Evolutionary conservation across 1,140 invertebrate genomes (phyloP).

Genomic region (Plectrocnemia conspersa): DNA sequence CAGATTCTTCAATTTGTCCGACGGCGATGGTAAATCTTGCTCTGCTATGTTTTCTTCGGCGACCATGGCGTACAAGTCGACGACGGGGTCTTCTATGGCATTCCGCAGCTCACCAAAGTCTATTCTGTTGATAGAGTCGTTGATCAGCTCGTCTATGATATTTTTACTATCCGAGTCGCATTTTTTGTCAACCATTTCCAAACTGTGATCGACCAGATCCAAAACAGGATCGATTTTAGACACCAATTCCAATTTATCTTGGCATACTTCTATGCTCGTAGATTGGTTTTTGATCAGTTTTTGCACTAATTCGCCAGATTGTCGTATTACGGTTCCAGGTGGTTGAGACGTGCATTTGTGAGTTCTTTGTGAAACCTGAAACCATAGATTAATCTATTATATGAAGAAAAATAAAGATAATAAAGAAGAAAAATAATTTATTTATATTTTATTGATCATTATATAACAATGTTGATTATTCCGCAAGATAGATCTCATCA

Average conservation of each 20-base stretch:
- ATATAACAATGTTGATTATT: no score
- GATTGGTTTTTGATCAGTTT: constrained; percentile 41
- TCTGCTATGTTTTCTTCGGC: constrained; percentile 32
- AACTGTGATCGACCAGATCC: not conserved
- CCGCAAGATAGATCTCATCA: no score
- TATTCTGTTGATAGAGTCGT: constrained; percentile 44
- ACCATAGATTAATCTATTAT: constrained; percentile 21
- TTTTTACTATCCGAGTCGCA: constrained; percentile 15
- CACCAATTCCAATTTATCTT: not conserved
- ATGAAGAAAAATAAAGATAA: not conserved
- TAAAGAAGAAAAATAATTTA: not conserved
- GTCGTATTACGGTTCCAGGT: constrained; percentile 51
- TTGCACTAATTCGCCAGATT: constrained; percentile 50
- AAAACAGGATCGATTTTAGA: not conserved
- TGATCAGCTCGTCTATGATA: constrained; percentile 44
- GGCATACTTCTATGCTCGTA: constrained; percentile 32
- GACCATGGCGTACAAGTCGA: constrained; percentile 29
- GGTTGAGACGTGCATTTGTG: constrained; percentile 68
- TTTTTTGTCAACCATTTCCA: not conserved
- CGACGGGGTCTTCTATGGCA: not conserved
- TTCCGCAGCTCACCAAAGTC: constrained; percentile 23
- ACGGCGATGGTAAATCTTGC: constrained; percentile 48
- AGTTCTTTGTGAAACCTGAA: constrained; percentile 69
- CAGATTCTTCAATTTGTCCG: constrained; percentile 51
- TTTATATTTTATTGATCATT: not conserved